phyloP scores from a whole-genome alignment of 2,797 vertebrate genomes.

The Geotrypetes seraphini region DNA sequence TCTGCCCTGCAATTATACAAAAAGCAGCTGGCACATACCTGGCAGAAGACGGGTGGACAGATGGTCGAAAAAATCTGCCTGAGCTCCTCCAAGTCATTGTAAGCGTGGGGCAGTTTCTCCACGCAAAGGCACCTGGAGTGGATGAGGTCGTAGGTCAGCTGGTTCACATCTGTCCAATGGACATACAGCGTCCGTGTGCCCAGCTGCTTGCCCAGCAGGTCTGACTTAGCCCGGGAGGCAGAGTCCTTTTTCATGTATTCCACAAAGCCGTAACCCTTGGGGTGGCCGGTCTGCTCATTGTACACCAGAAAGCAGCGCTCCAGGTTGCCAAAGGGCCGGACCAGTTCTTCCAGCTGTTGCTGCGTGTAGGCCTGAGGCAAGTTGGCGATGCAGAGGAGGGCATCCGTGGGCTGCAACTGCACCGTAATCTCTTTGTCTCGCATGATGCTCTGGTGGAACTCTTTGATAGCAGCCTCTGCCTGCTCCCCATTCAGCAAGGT shows the following conservation, averaged over 20 bases:
- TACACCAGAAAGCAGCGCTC: conserved; percentile 90
- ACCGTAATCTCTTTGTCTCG: conserved; percentile 80
- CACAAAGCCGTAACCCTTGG: conserved; percentile 89
- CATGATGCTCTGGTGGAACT: conserved; percentile 70
- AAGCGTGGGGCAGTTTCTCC: conserved; percentile 66
- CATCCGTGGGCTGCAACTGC: conserved; percentile 84
- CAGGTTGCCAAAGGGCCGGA: conserved; percentile 81
- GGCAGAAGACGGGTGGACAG: conserved; percentile 68
- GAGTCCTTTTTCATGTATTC: conserved; percentile 96
- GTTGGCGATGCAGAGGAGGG: conserved; percentile 85
- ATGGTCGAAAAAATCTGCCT: conserved; percentile 52
- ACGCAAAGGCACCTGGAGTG: conserved; percentile 82
- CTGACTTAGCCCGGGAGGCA: conserved; percentile 79
- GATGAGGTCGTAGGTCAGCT: conserved; percentile 67
- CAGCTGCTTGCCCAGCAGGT: conserved; percentile 79
- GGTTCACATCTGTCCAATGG: conserved; percentile 85
- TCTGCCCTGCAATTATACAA: too few species aligned
- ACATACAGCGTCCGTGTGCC: conserved; percentile 83
- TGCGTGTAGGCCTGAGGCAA: conserved; percentile 74
- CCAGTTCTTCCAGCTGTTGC: conserved; percentile 85
- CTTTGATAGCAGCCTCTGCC: conserved; percentile 73
- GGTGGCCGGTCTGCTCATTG: conserved; percentile 66
- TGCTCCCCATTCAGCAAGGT: conserved; percentile 84
- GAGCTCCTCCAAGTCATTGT: conserved; percentile 65
- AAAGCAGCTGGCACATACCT: conserved; percentile 60